Base-by-base conservation (phyloP, 2,113 vertebrate species). In the Trichomycterus rosablanca region DNA sequence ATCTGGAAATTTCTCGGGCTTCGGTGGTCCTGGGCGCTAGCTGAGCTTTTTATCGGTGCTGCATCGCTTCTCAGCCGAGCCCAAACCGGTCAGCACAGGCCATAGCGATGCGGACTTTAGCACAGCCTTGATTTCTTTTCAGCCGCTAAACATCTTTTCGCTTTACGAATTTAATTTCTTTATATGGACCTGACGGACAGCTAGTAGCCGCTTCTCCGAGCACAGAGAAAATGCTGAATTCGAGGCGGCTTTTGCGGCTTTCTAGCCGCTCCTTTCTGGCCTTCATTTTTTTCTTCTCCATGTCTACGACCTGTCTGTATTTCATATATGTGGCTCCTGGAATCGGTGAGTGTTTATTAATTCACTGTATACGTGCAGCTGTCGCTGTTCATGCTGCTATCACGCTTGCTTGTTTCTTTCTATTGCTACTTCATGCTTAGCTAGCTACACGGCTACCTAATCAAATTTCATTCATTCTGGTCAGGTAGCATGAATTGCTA, bases 321-420 rank as follows among this genome's bases (percentile, higher is more conserved):
- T 97, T 97, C 88, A 90, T 97, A 53, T 96, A 97, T 63, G 93
- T 90, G 84, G 92, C 94, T 48, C 94, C 93, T 0, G 94, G 94
- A 50, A 92, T 95, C 79, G 94, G 94, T 97, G 58, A 91, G 92
- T 82, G 30, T 24, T 19, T 48, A 5, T 24, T 28, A 20, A 2
- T 9, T 15, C 6, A 7, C 5, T 37, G 6, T n/a, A n/a, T n/a
- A n/a, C n/a, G n/a, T n/a, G n/a, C n/a, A n/a, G n/a, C n/a, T n/a
- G n/a, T n/a, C n/a, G n/a, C n/a, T n/a, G n/a, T n/a, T n/a, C n/a
- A n/a, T n/a, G n/a, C n/a, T n/a, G n/a, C n/a, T n/a, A n/a, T n/a
- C n/a, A n/a, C n/a, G n/a, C n/a, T n/a, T n/a, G n/a, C n/a, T n/a
- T n/a, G n/a, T n/a, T n/a, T n/a, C n/a, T n/a, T n/a, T n/a, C n/a